A percentile compares a stretch with the other conserved stretches of the same genome.
Conservation (phyloP, 2,888 invertebrate genomes). For the Trissonchulus latispiculum region DNA sequence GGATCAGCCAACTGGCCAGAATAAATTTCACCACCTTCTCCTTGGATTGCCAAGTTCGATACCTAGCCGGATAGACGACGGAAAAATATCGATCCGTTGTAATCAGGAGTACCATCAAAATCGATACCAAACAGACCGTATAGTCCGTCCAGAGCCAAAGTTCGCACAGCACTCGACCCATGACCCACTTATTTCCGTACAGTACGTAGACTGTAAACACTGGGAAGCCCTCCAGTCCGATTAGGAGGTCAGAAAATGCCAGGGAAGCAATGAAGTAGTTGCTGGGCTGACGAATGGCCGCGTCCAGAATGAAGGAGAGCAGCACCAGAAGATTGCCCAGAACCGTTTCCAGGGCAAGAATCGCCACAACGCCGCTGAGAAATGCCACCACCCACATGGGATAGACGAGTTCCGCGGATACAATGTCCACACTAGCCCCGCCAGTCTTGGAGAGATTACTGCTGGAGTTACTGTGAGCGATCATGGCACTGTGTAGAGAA, state of each 20-base stretch:
- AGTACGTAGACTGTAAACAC: slow-evolving; percentile 41
- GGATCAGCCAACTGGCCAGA: slow-evolving; percentile 39
- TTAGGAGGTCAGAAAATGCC: slow-evolving; percentile 41
- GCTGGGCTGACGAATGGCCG: slow-evolving; percentile 41
- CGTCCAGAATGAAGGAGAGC: slow-evolving; percentile 37
- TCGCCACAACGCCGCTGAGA: slow-evolving; percentile 4
- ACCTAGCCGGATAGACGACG: slow-evolving; percentile 41
- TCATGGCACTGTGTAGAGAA: too few relatives aligned
- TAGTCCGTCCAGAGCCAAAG: slow-evolving; percentile 43
- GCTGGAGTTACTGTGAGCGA: too few relatives aligned
- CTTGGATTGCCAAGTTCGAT: slow-evolving; percentile 54
- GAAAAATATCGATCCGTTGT: slow-evolving; percentile 38
- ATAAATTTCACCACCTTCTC: slow-evolving; percentile 57
- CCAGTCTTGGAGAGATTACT: too few relatives aligned
- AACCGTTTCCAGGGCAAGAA: slow-evolving; percentile 36
- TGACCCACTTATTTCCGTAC: slow-evolving; percentile 30
- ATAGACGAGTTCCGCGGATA: neutral
- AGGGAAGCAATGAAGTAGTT: slow-evolving; percentile 42
- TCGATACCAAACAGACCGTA: slow-evolving; percentile 42
- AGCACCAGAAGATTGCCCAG: slow-evolving; percentile 42
- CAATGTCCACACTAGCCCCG: neutral
- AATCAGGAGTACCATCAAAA: slow-evolving; percentile 40
- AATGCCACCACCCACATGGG: neutral
- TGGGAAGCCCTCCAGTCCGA: slow-evolving; percentile 42
- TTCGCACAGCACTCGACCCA: slow-evolving; percentile 25